Base-by-base conservation (phyloP, 2,113 vertebrate species). In the Hydropotes inermis region DNA sequence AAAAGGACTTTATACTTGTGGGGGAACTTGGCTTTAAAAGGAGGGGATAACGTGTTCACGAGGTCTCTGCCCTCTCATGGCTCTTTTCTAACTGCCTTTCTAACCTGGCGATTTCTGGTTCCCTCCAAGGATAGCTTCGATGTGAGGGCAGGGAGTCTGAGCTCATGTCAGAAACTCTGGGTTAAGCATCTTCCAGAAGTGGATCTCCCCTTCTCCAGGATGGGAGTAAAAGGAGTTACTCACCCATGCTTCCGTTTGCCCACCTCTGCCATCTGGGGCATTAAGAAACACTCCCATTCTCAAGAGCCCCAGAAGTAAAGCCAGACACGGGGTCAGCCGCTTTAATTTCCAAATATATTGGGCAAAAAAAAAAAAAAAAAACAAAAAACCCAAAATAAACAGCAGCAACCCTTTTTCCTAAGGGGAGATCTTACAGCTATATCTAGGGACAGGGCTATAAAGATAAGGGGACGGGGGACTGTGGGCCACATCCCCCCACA, bases 1-100 rank as follows among this genome's bases (percentile, higher is more conserved):
- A 98, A 98, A 97, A 97, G 92, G 89, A 97, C 97, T 98, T 98
- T 98, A 64, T 98, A 98, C 97, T 97, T 96, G 47, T 97, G 96
- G 98, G 97, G 98, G 96, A 88, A 93, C 61, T 89, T 97, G 96
- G 79, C 96, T 98, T 85, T 94, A 36, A 81, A 94, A 92, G 97
- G 57, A 89, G 11, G 95, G 97, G 87, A 25, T 36, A 76, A 82
- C 64, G 36, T 30, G 45, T 74, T 78, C 33, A 9, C 45, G 82
- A 94, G 81, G 36, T 86, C 84, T 92, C 87, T 83, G 55, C 14
- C 52, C 45, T 74, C 74, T 58, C 5, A 7, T 8, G 28, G 79
- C 74, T 79, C 76, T 36, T 25, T 11, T 27, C 43, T 76, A 47
- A 2, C 39, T 27, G 78, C 55, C 55, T 89, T 64, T 33, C 74